Base-by-base conservation (phyloP, 2,113 vertebrate species). In the Nansenia antarctica region DNA sequence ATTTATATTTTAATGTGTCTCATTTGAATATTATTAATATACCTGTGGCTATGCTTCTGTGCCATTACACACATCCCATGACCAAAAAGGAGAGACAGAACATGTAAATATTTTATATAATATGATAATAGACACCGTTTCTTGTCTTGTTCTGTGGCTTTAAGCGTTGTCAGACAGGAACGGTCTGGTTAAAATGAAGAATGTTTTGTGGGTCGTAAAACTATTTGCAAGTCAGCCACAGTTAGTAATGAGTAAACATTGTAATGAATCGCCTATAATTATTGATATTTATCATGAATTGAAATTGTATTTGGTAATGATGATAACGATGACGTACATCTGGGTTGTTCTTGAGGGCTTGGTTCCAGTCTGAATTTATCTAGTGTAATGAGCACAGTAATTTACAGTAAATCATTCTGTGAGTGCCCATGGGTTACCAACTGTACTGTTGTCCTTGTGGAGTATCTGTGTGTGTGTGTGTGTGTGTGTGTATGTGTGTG, bases 91-190 rank as follows among this genome's bases (percentile, higher is more conserved):
- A 81, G 73, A 83, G 70, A 78, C 72, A 79, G 72, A 83, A 87
- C 69, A 52, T 93, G 89, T 91, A 93, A 84, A 92, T 90, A 85
- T 90, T 94, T 91, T 93, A 81, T 89, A 88, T 87, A 77, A 72
- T 14, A 65, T 45, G 22, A 49, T 74, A 82, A 49, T 74, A 82
- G 74, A 82, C 63, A 37, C 74, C 76, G 71, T 60, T 86, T 53
- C 60, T 76, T 59, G 76, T 78, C 82, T n/a, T 79, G 80, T 76
- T 67, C 70, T 76, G 79, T 81, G 75, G 65, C 71, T 78, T 77
- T 70, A 68, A 57, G 53, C 76, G 37, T 77, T 63, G 81, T 77
- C 68, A 68, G 62, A 81, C 62, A 74, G 80, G 69, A 66, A 69
- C 65, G 77, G 76, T 71, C 71, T 66, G 66, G 35, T 15, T 69